phyloP scores from a whole-genome alignment of 1,140 invertebrate genomes.

The Drosophila serrata region DNA sequence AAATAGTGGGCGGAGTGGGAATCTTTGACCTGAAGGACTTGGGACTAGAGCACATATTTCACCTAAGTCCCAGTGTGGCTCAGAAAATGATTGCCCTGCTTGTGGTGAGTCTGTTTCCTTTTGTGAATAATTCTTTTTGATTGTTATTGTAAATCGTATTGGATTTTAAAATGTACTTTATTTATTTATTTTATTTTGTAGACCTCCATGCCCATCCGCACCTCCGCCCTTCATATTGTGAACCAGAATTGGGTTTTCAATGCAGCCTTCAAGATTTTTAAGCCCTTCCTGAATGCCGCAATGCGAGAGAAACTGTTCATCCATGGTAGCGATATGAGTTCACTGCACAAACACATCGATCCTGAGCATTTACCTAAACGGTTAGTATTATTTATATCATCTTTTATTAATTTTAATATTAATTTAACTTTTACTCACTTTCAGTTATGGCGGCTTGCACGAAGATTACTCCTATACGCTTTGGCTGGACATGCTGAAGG shows the following conservation, averaged over 20 bases:
- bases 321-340: constrained; percentile 91
- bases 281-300: constrained; percentile 89
- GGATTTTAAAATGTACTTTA: too few species aligned
- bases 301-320: constrained; percentile 91
- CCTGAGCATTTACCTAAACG: constrained; percentile 90
- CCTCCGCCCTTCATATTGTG: constrained; percentile 91
- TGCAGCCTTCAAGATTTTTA: constrained; percentile 91
- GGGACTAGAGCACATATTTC: constrained; percentile 89
- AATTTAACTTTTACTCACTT: background rate
- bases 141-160: too few species aligned
- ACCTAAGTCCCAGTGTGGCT: constrained; percentile 90
- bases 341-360: constrained; percentile 90
- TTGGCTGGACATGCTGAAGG: constrained; percentile 88
- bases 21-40: constrained; percentile 91
- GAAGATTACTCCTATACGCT: constrained; percentile 90
- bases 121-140: too few species aligned
- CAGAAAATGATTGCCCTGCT: constrained; percentile 88
- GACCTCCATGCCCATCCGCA: constrained; percentile 91
- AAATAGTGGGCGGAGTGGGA: constrained; percentile 91
- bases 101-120: constrained; percentile 88
- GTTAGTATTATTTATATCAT: constrained; percentile 61
- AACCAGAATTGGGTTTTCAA: constrained; percentile 93
- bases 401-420: background rate
- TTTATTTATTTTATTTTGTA: constrained; percentile 70
- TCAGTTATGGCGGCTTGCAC: constrained; percentile 89